Conservation (phyloP, 2,888 invertebrate species). For the Smittia aterrima region DNA sequence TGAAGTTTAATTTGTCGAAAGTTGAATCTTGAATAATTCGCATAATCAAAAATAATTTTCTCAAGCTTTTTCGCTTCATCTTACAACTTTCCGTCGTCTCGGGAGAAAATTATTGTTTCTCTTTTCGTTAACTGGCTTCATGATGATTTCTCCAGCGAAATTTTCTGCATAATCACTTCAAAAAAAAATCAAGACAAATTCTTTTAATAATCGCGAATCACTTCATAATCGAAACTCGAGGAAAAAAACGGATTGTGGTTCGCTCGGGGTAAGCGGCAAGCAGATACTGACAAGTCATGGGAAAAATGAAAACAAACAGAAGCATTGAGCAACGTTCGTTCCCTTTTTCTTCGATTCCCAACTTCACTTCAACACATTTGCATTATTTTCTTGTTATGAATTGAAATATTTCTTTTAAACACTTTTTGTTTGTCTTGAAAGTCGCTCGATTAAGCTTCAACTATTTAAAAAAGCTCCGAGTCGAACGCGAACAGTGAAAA, state of each 20-base stretch:
- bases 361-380: slow-evolving; percentile 12
- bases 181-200: slow-evolving; percentile 24
- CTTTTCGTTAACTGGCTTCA: slow-evolving; percentile 21
- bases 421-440: neutral
- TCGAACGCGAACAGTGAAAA: no score
- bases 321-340: slow-evolving; percentile 14
- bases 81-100: slow-evolving; percentile 26
- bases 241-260: neutral
- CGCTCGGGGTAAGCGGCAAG: neutral
- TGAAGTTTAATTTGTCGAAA: no score
- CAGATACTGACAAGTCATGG: slow-evolving; percentile 17
- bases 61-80: slow-evolving; percentile 8
- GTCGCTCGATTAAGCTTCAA: slow-evolving; percentile 2
- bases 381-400: slow-evolving; percentile 6
- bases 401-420: neutral
- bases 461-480: neutral
- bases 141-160: neutral
- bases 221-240: slow-evolving; percentile 6
- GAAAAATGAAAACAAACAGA: slow-evolving; percentile 12
- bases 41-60: neutral
- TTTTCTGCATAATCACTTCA: neutral
- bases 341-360: neutral
- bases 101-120: slow-evolving; percentile 2
- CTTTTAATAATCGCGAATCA: slow-evolving; percentile 7
- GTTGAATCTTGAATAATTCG: no score